phyloP scores from a whole-genome alignment of 2,888 invertebrate species.

The Nomada fabriciana region DNA sequence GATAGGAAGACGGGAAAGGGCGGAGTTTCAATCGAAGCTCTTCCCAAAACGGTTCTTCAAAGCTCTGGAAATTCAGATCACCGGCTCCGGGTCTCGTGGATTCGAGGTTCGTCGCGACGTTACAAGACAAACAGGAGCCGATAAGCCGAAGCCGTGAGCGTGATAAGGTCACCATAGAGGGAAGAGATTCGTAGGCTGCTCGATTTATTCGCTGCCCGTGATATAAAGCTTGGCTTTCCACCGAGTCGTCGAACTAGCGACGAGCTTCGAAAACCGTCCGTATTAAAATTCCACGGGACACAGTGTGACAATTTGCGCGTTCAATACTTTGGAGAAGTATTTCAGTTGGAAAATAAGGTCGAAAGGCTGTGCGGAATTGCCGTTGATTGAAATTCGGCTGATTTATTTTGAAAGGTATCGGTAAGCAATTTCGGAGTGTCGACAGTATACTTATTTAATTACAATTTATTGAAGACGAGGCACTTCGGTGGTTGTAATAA shows the following conservation, averaged over 20 bases:
- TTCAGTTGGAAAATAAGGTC: not conserved
- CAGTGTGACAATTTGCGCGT: constrained; percentile 4
- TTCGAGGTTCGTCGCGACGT: constrained; percentile 34
- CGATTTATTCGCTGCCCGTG: constrained; percentile 63
- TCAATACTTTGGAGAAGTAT: not conserved
- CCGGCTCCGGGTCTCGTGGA: not conserved
- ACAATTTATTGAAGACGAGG: no score
- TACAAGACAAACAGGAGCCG: constrained; percentile 60
- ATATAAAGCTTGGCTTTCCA: constrained; percentile 58
- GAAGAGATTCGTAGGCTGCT: constrained; percentile 47
- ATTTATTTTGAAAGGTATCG: not conserved
- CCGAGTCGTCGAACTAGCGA: constrained; percentile 44
- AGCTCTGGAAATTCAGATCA: constrained; percentile 20
- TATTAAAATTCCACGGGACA: constrained; percentile 17
- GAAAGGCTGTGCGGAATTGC: no score
- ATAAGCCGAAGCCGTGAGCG: constrained; percentile 52
- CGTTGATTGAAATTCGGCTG: not conserved
- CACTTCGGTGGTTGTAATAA: no score
- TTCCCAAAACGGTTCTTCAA: not conserved
- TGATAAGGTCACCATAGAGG: constrained; percentile 54
- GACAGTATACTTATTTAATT: no score
- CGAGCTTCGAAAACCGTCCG: not conserved
- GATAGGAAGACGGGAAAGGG: not conserved
- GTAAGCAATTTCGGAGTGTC: no score
- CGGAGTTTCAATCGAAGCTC: not conserved